Conservation (phyloP, 2,888 invertebrate species). For the Epistrophella euchroma region DNA sequence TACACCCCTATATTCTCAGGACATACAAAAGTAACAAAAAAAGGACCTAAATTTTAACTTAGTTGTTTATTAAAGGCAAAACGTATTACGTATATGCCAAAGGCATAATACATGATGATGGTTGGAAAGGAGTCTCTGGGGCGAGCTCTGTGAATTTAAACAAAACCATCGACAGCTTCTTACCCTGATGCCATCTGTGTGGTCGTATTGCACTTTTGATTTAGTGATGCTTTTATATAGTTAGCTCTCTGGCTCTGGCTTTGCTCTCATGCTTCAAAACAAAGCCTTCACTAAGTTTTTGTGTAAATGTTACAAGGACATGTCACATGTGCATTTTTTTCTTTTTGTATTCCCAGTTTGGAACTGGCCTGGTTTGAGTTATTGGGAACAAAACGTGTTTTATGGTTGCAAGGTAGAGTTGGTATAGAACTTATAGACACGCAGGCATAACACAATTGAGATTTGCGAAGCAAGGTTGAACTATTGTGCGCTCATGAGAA, state of each 20-base stretch:
- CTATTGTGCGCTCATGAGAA: conserved; percentile 4
- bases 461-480: conserved; percentile 1
- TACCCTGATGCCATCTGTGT: conserved; percentile 37
- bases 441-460: background rate
- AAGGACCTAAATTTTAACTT: conserved; percentile 61
- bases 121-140: conserved; percentile 6
- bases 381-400: background rate
- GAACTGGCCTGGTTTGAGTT: conserved; percentile 8
- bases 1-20: conserved; percentile 52
- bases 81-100: conserved; percentile 4
- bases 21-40: conserved; percentile 31
- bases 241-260: background rate
- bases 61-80: conserved; percentile 55
- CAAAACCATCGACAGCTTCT: conserved; percentile 42
- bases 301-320: conserved; percentile 43
- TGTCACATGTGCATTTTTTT: conserved; percentile 1
- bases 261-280: background rate
- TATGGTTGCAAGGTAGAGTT: conserved; percentile 4
- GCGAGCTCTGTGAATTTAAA: conserved; percentile 18
- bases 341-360: conserved; percentile 20
- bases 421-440: background rate
- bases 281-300: conserved; percentile 34
- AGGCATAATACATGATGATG: background rate
- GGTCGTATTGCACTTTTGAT: conserved; percentile 52
- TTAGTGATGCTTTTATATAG: background rate